Percentiles rank a stretch among this genome's conserved stretches.
Conservation (phyloP, 2,888 invertebrate genomes). For the Lymantria monacha region DNA sequence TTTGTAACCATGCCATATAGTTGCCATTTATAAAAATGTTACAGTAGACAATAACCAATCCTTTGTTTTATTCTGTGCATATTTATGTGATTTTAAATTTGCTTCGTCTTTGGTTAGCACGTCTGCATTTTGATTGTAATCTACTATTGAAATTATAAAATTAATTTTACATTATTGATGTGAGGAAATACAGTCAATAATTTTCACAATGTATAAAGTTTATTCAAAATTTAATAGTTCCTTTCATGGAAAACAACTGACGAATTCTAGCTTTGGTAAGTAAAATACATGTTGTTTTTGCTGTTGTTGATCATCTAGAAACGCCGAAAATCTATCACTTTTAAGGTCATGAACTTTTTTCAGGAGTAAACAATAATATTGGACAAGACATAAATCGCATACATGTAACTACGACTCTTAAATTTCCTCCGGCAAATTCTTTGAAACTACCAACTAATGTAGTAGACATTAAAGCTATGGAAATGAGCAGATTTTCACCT, state of each 20-base stretch:
- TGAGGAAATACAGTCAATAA: neutral
- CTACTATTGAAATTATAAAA: no score
- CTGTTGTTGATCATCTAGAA: constrained; percentile 8
- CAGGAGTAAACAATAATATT: constrained; percentile 43
- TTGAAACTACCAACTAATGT: constrained; percentile 84
- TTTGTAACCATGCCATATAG: no score
- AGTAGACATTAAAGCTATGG: constrained; percentile 84
- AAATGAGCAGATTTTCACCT: constrained; percentile 85
- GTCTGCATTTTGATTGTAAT: no score
- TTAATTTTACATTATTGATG: no score
- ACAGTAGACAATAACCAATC: no score
- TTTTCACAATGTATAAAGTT: constrained; percentile 28
- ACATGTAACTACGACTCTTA: constrained; percentile 70
- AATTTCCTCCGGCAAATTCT: constrained; percentile 77
- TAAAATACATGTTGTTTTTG: constrained; percentile 11
- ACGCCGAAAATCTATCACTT: constrained; percentile 1
- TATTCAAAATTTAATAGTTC: constrained; percentile 24
- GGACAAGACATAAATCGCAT: constrained; percentile 72
- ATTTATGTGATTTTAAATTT: no score
- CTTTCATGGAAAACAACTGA: constrained; percentile 17
- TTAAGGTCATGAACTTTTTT: constrained; percentile 15
- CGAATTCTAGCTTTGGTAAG: constrained; percentile 29
- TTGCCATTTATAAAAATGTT: no score
- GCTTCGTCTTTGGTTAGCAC: no score
- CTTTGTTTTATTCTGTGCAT: no score